phyloP scores from a whole-genome alignment of 2,797 vertebrate species.

The Gobionotothen gibberifrons region DNA sequence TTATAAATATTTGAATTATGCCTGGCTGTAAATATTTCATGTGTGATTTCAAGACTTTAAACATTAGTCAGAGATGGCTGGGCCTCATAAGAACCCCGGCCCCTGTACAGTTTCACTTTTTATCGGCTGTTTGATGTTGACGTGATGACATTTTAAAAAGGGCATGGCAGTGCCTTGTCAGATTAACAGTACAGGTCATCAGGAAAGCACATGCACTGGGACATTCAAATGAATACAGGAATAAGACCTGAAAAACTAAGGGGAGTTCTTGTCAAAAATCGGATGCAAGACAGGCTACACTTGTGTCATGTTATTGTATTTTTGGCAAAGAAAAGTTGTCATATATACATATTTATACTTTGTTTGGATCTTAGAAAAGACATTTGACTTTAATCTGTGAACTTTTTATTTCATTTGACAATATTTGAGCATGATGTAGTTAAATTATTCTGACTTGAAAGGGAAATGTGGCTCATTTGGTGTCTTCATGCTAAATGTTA shows the following conservation, averaged over 20 bases:
- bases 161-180: slow-evolving; percentile 60
- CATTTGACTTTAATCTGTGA: neutral
- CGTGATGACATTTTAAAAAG: slow-evolving; percentile 84
- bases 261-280: neutral
- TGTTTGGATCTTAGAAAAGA: neutral
- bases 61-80: slow-evolving; percentile 72
- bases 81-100: slow-evolving; percentile 70
- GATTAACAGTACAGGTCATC: slow-evolving; percentile 78
- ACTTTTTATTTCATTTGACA: slow-evolving; percentile 6
- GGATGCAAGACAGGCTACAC: slow-evolving; percentile 14
- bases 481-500: slow-evolving; percentile 59
- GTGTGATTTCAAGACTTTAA: slow-evolving; percentile 79
- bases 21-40: slow-evolving; percentile 83
- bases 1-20: slow-evolving; percentile 88
- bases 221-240: slow-evolving; percentile 63
- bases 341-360: neutral
- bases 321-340: neutral
- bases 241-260: neutral
- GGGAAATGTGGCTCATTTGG: slow-evolving; percentile 61
- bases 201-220: slow-evolving; percentile 37
- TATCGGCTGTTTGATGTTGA: slow-evolving; percentile 83
- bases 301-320: neutral
- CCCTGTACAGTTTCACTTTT: slow-evolving; percentile 77
- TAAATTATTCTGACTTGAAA: slow-evolving; percentile 56
- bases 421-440: slow-evolving; percentile 34